These are phyloP conservation scores for Plebejus anna DNA, from an alignment of 2,888 invertebrate species.

Conservation along the genomic window DNA sequence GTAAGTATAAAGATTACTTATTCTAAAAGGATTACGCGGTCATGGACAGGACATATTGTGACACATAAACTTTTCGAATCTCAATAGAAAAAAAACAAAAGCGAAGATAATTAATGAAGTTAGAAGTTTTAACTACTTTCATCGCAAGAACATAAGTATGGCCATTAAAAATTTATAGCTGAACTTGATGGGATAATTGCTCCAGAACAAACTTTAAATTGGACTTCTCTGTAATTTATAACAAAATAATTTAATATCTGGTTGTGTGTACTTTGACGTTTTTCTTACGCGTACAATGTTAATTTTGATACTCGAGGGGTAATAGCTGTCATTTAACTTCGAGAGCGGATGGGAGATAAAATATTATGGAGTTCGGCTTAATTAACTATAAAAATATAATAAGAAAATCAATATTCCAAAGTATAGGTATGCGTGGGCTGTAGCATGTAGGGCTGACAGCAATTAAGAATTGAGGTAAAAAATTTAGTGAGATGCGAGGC, in stretches of 20 bases:
- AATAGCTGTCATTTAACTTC: neutral
- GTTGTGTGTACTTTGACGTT: neutral
- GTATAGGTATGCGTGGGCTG: neutral
- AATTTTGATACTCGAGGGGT: constrained; percentile 9
- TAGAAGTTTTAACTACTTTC: neutral
- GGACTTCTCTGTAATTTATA: constrained; percentile 6
- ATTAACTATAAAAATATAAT: constrained; percentile 17
- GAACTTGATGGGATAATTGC: neutral
- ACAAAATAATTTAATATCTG: neutral
- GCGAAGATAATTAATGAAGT: neutral
- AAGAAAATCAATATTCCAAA: constrained; percentile 14
- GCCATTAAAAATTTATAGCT: neutral
- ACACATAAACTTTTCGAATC: neutral
- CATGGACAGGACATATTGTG: too few relatives aligned
- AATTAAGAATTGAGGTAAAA: too few relatives aligned
- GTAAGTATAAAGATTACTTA: too few relatives aligned
- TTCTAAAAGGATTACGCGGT: too few relatives aligned
- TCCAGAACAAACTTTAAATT: constrained; percentile 16
- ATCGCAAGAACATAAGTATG: neutral
- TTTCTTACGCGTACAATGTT: neutral
- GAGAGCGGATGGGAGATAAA: constrained; percentile 4
- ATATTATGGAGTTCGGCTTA: constrained; percentile 12
- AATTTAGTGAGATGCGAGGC: too few relatives aligned
- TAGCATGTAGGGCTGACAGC: neutral
- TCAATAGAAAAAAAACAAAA: neutral